Conservation (phyloP, 53 echinoderm and acorn worm species). For the Antedon mediterranea region DNA sequence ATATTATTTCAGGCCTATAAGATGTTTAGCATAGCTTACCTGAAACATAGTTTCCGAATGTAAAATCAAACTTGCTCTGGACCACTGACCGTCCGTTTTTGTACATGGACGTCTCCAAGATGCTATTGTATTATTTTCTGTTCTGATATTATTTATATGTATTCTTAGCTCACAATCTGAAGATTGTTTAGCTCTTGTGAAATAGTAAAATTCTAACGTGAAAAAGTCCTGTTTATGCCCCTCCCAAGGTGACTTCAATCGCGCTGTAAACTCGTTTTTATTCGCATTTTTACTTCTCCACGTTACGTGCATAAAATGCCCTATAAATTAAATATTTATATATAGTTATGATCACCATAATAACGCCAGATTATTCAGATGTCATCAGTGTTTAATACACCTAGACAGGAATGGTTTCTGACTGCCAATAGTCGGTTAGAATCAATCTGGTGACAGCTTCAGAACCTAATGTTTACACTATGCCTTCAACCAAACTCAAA, state of each 20-base stretch:
- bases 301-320: neutral
- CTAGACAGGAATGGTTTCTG: too few species aligned
- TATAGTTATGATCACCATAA: too few species aligned
- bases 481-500: too few species aligned
- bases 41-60: neutral
- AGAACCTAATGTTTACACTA: too few species aligned
- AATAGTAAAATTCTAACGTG: neutral
- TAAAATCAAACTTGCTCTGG: neutral
- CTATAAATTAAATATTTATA: too few species aligned
- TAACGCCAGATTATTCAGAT: too few species aligned
- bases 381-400: too few species aligned
- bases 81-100: neutral
- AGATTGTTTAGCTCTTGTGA: neutral
- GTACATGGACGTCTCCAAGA: neutral
- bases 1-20: too few species aligned
- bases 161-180: neutral
- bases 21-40: neutral
- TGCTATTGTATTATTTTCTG: neutral
- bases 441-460: too few species aligned
- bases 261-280: neutral
- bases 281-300: neutral
- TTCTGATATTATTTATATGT: neutral
- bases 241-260: neutral
- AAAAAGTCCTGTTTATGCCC: neutral
- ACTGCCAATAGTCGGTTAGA: too few species aligned